These are phyloP conservation scores for Phylloscopus trochilus DNA, from an alignment of 2,113 vertebrate genomes.

Conservation along the genomic window DNA sequence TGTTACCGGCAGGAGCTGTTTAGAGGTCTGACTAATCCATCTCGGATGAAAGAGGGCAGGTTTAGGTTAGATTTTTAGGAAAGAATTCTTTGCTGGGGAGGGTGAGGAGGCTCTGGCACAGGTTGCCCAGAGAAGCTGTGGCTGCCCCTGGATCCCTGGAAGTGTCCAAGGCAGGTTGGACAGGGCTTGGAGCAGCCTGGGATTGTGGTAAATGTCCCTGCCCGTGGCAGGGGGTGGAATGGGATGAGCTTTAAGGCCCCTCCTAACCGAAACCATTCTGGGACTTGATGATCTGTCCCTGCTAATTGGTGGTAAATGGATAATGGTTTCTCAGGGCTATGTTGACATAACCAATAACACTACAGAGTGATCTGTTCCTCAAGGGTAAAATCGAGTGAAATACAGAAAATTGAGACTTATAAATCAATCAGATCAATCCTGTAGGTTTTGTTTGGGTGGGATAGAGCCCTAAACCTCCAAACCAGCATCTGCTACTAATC, in stretches of 20 bases:
- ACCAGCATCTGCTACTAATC: background rate
- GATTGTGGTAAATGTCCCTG: background rate
- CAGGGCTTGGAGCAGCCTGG: rapidly evolving
- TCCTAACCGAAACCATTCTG: background rate
- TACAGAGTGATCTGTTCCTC: background rate
- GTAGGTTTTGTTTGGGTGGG: background rate
- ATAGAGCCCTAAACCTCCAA: background rate
- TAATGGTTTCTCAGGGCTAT: background rate
- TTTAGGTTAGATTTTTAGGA: background rate
- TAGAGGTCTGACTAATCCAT: background rate
- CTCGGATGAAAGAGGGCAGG: background rate
- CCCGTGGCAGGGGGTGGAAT: background rate
- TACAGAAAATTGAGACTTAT: background rate
- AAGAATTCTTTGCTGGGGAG: background rate
- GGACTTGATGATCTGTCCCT: background rate
- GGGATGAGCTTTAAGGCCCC: background rate
- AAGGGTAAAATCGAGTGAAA: background rate
- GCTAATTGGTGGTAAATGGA: background rate
- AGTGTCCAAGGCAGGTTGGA: background rate
- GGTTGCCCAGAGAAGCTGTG: background rate
- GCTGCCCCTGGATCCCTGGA: background rate
- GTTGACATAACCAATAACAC: background rate
- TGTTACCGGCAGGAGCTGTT: background rate
- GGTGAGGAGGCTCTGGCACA: background rate
- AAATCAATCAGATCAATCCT: background rate